These are phyloP conservation scores for Rhabdophis nuchalis DNA, from an alignment of 2,797 vertebrate species.

Conservation along the genomic window DNA sequence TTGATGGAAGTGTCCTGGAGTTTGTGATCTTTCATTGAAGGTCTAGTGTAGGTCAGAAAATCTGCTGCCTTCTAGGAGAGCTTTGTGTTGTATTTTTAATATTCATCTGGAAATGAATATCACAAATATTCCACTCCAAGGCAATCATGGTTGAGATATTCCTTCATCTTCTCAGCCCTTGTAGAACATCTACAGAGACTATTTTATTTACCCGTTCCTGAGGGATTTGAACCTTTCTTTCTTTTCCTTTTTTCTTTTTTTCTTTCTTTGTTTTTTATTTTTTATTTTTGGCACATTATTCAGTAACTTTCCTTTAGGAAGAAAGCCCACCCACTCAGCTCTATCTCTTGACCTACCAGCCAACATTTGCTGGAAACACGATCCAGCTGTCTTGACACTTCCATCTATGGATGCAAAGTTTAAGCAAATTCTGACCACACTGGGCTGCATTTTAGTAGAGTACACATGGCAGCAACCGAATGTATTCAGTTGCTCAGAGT, in stretches of 20 bases:
- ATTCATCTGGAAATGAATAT: not conserved
- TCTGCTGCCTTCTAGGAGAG: not conserved
- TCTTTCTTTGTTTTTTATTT: no score
- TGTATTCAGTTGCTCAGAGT: not conserved
- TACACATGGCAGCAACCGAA: not conserved
- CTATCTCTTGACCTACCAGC: not conserved
- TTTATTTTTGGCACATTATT: not conserved
- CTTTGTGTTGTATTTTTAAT: not conserved
- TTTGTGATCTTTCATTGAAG: not conserved
- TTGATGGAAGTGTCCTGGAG: not conserved
- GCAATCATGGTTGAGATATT: not conserved
- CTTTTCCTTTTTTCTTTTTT: not conserved
- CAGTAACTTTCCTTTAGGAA: not conserved
- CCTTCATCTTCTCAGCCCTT: not conserved
- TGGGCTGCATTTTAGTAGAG: not conserved
- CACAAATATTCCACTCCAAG: not conserved
- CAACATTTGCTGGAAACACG: conserved; percentile 1
- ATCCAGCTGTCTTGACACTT: conserved; percentile 1
- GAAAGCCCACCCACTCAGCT: not conserved
- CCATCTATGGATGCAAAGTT: conserved; percentile 18
- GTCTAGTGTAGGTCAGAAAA: not conserved
- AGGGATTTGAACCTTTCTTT: not conserved
- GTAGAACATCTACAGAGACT: not conserved
- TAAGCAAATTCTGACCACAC: not conserved
- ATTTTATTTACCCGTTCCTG: not conserved